phyloP scores from a whole-genome alignment of 30 jellyfish, hydroid and myxozoan genomes.

The Cassiopea xamachana region DNA sequence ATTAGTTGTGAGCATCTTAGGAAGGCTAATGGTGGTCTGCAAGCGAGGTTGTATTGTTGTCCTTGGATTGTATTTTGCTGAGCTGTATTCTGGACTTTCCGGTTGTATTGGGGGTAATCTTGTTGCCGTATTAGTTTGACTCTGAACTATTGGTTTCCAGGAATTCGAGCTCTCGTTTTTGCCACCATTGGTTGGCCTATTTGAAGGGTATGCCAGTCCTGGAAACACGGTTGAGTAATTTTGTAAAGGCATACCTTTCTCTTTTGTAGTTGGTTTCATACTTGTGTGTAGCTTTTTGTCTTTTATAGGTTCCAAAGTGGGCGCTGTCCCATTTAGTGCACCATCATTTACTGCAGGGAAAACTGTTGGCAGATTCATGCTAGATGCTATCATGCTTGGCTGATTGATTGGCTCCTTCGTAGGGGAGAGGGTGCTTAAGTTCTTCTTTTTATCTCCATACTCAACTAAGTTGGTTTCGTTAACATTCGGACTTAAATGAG shows the following conservation, averaged over 20 bases:
- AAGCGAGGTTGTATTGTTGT: background rate
- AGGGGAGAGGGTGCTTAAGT: constrained; percentile 24
- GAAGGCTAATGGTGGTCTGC: background rate
- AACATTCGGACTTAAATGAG: constrained; percentile 41
- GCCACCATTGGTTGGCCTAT: background rate
- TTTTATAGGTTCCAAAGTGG: background rate
- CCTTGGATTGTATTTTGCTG: background rate
- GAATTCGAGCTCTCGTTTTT: background rate
- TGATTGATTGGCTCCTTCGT: background rate
- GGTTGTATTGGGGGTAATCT: background rate
- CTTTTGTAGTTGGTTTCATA: constrained; percentile 12
- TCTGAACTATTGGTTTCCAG: background rate
- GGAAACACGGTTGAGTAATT: constrained; percentile 60
- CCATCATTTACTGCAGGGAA: constrained; percentile 28
- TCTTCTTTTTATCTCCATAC: background rate
- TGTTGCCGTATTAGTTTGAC: background rate
- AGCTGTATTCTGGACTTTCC: background rate
- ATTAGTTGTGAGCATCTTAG: background rate
- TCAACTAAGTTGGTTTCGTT: constrained; percentile 48
- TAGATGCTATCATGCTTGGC: constrained; percentile 16
- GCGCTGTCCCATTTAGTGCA: constrained; percentile 14
- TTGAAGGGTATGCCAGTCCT: constrained; percentile 46
- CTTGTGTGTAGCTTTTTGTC: background rate
- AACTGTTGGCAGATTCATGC: constrained; percentile 15
- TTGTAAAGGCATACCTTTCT: constrained; percentile 27